Base-by-base conservation (phyloP, 2,888 invertebrate species). In the Axea sp. region DNA sequence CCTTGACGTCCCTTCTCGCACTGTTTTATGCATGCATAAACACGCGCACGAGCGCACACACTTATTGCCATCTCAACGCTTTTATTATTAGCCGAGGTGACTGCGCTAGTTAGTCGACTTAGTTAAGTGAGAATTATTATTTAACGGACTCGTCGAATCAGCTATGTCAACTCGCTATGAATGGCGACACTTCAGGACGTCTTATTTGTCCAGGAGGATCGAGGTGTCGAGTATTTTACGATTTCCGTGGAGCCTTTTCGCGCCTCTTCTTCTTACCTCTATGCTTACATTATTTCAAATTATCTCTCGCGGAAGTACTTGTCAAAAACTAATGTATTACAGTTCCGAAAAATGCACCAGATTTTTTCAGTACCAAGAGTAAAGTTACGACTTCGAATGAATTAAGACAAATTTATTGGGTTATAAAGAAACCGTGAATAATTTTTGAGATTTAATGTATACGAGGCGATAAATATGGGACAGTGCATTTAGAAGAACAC, bases 51-150 rank as follows among this genome's bases (percentile, higher is more conserved):
- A 39, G 22, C 45, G 28, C 51, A 31, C 57, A 74, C 65, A 65
- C 72, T 59, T 74, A 76, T 73, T 75, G 15, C 76, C 77, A 78
- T 81, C 83, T 78, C 81, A 82, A 83, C 80, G 83, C 83, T 83
- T 86, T 86, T 86, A 87, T 87, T 86, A 86, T 87, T 86, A 87
- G 87, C 85, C 83, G 77, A 78, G 75, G 77, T 81, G 79, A 76
- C 81, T 75, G 74, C 80, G 84, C 84, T 85, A 84, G 86, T 87
- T 86, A 87, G 82, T 83, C 82, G 83, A 84, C 83, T 86, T 84
- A 83, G 84, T 86, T 86, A 86, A 86, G 84, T 85, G 86, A 84
- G 86, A 86, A 86, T 86, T 86, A 86, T 86, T 86, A 86, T 86
- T 87, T 84, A 84, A 83, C 82, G 35, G 73, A 71, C 57, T 55